These are phyloP conservation scores for Sarcophaga variegata DNA, from an alignment of 2,888 invertebrate species.

Conservation along the genomic window DNA sequence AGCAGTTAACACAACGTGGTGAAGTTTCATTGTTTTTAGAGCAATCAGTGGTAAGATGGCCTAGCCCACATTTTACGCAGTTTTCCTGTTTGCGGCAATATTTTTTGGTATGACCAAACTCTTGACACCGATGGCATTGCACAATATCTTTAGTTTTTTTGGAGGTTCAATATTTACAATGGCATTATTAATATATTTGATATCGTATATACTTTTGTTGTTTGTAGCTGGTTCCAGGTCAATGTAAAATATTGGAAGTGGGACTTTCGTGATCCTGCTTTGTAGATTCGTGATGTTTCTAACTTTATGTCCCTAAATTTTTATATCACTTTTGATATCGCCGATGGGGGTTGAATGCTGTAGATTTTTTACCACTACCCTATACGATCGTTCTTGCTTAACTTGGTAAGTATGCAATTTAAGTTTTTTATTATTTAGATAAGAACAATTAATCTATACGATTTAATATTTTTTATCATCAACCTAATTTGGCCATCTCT, in stretches of 20 bases:
- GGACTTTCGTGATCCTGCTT: not conserved
- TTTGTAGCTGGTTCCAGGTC: not conserved
- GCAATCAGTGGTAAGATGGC: not conserved
- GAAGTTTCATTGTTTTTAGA: slow-evolving; percentile 20
- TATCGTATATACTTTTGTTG: slow-evolving; percentile 9
- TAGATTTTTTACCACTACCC: too few relatives aligned
- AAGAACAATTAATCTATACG: too few relatives aligned
- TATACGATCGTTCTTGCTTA: too few relatives aligned
- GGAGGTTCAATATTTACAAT: not conserved
- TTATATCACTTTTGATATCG: too few relatives aligned
- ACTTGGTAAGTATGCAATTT: too few relatives aligned
- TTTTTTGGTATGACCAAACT: slow-evolving; percentile 16
- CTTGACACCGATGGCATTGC: slow-evolving; percentile 13
- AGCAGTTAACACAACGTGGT: slow-evolving; percentile 13
- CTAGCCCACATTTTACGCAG: not conserved
- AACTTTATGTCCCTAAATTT: not conserved
- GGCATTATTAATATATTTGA: not conserved
- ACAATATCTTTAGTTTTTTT: not conserved
- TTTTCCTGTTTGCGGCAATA: slow-evolving; percentile 13
- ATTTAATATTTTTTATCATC: slow-evolving; percentile 1
- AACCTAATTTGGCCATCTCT: not conserved
- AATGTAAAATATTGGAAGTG: not conserved
- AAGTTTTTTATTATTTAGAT: not conserved
- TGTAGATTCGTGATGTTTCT: not conserved
- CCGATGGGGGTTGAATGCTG: too few relatives aligned